Evolutionary conservation across 2,113 vertebrate species (phyloP).

Genomic region (Canis aureus): DNA sequence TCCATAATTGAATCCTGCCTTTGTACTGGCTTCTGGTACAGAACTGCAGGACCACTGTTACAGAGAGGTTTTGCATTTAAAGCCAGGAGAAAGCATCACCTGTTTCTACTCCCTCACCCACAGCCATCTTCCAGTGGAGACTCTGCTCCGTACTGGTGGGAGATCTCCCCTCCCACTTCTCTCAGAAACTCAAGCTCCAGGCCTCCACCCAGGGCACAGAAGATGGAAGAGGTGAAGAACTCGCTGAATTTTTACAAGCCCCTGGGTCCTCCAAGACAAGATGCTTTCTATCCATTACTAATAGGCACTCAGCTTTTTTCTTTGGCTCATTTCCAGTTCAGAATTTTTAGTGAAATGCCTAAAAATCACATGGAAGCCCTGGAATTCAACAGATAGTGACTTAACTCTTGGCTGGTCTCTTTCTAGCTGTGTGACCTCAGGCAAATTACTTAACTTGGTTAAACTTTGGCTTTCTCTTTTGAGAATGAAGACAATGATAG

Average conservation of each 20-base stretch:
- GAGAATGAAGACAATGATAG: slow-evolving; percentile 28
- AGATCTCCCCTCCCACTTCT: background rate
- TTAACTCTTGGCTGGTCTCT: background rate
- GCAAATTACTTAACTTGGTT: slow-evolving; percentile 20
- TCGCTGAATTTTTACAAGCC: background rate
- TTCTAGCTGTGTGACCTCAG: slow-evolving; percentile 7
- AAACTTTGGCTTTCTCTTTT: slow-evolving; percentile 24
- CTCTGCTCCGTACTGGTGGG: rapidly evolving
- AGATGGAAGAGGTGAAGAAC: background rate
- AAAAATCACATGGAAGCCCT: slow-evolving; percentile 2
- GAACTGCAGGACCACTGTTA: background rate
- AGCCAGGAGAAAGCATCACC: background rate
- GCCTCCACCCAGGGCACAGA: background rate
- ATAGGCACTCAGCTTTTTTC: background rate
- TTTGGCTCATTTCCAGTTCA: slow-evolving; percentile 44
- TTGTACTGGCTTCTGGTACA: background rate
- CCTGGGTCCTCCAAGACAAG: background rate
- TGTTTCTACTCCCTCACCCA: background rate
- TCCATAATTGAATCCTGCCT: background rate
- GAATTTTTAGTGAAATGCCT: slow-evolving; percentile 38
- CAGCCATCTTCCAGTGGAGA: background rate
- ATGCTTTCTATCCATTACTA: background rate
- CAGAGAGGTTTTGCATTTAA: background rate
- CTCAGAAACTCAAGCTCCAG: background rate
- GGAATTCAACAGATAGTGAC: background rate